A percentile compares a stretch with the other conserved stretches of the same genome.
These are phyloP conservation scores for Periophthalmus magnuspinnatus DNA, from an alignment of 2,797 vertebrate species.

Conservation along the genomic window DNA sequence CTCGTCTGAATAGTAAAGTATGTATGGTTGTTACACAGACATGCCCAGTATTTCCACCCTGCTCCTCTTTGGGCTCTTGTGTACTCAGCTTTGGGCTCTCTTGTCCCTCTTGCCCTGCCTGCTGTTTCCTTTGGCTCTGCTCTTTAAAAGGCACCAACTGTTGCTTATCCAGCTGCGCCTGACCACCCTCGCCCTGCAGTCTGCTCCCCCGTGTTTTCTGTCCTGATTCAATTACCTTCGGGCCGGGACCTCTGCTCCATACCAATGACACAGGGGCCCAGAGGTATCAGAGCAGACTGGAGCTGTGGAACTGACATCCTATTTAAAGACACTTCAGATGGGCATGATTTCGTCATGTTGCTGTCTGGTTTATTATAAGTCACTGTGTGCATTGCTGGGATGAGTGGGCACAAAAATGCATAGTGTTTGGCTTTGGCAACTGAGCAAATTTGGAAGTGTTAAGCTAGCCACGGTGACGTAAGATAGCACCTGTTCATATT, in stretches of 20 bases:
- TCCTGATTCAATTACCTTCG: conserved; percentile 66
- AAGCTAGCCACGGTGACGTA: not conserved
- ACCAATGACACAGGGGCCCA: conserved; percentile 41
- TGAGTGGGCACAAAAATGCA: not conserved
- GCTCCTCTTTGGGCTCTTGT: conserved; percentile 32
- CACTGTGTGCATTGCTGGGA: not conserved
- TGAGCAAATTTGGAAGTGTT: not conserved
- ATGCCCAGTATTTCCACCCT: conserved; percentile 3
- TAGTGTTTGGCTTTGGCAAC: not conserved
- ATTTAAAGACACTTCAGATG: conserved; percentile 59
- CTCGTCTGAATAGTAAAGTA: not conserved
- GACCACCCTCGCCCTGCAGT: conserved; percentile 36
- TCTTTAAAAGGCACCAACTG: conserved; percentile 38
- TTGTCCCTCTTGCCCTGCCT: conserved; percentile 27
- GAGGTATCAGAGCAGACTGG: conserved; percentile 20
- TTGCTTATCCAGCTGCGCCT: conserved; percentile 76
- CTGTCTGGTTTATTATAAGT: not conserved
- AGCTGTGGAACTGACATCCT: conserved; percentile 51
- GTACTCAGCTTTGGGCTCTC: conserved; percentile 46
- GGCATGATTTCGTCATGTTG: not conserved
- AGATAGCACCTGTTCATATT: not conserved
- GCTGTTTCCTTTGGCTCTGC: conserved; percentile 50
- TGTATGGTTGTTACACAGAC: conserved; percentile 34
- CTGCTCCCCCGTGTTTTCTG: conserved; percentile 61
- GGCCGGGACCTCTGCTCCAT: conserved; percentile 37